Evolutionary conservation across 1,140 invertebrate species (phyloP).

Genomic region (Diorhabda carinulata): DNA sequence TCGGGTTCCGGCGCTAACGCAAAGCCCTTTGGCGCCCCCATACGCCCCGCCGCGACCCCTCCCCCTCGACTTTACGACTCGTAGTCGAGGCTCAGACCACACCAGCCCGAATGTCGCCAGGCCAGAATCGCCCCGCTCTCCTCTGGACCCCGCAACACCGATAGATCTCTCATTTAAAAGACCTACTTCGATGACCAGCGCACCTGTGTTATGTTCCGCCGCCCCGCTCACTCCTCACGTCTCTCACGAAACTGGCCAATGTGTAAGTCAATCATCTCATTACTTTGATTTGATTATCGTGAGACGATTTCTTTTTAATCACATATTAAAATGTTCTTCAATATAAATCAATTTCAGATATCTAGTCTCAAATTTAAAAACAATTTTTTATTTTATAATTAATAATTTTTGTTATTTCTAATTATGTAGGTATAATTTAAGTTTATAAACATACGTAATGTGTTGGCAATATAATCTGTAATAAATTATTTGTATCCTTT

Average conservation of each 20-base stretch:
- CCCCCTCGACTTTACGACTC: slow-evolving; percentile 40
- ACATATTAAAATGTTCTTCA: too few relatives aligned
- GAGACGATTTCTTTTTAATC: too few relatives aligned
- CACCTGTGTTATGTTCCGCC: slow-evolving; percentile 42
- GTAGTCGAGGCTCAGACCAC: slow-evolving; percentile 27
- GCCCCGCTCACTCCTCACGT: slow-evolving; percentile 45
- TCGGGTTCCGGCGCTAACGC: slow-evolving; percentile 29
- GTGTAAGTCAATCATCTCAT: not conserved
- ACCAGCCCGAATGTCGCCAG: slow-evolving; percentile 30
- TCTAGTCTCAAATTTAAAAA: too few relatives aligned
- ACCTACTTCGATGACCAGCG: slow-evolving; percentile 48
- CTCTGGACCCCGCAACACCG: slow-evolving; percentile 41
- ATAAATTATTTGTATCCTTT: too few relatives aligned
- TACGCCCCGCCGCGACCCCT: slow-evolving; percentile 26
- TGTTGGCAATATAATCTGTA: too few relatives aligned
- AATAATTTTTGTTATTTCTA: too few relatives aligned
- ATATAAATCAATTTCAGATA: too few relatives aligned
- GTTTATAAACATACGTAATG: too few relatives aligned
- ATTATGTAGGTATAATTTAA: too few relatives aligned
- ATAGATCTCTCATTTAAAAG: slow-evolving; percentile 46
- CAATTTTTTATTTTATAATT: too few relatives aligned
- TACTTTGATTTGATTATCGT: not conserved
- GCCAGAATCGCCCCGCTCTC: slow-evolving; percentile 21
- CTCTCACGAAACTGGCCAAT: slow-evolving; percentile 15
- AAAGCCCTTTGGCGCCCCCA: slow-evolving; percentile 23